phyloP scores from a whole-genome alignment of 1,140 invertebrate species.

The Drosophila willistoni region DNA sequence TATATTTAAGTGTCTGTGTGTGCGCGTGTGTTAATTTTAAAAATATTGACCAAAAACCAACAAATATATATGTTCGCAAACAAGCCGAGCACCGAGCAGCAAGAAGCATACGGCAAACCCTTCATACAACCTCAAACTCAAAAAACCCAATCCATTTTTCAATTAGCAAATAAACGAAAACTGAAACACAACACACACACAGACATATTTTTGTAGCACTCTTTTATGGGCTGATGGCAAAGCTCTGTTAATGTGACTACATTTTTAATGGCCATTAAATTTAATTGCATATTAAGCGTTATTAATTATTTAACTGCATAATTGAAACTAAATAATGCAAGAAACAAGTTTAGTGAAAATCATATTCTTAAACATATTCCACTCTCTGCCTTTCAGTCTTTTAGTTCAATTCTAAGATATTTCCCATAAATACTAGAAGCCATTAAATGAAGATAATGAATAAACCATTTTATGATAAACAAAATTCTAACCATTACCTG shows the following conservation, averaged over 20 bases:
- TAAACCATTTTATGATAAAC: too few relatives aligned
- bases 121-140: neutral
- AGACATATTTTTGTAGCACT: neutral
- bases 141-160: conserved; percentile 7
- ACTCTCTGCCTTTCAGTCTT: too few relatives aligned
- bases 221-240: conserved; percentile 7
- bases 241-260: conserved; percentile 11
- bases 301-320: conserved; percentile 61
- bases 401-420: too few relatives aligned
- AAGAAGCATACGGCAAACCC: neutral
- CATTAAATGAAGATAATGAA: too few relatives aligned
- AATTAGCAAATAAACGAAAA: conserved; percentile 15
- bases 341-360: conserved; percentile 3
- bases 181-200: neutral
- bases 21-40: conserved; percentile 9
- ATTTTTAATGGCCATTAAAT: conserved; percentile 59
- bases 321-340: conserved; percentile 64
- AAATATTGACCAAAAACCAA: conserved; percentile 8
- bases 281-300: conserved; percentile 52
- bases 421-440: too few relatives aligned
- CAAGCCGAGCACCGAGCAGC: neutral
- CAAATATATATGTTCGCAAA: neutral
- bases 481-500: too few relatives aligned
- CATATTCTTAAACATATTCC: neutral
- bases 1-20: neutral